Conservation (phyloP, 2,797 vertebrate species). For the Discoglossus pictus region DNA sequence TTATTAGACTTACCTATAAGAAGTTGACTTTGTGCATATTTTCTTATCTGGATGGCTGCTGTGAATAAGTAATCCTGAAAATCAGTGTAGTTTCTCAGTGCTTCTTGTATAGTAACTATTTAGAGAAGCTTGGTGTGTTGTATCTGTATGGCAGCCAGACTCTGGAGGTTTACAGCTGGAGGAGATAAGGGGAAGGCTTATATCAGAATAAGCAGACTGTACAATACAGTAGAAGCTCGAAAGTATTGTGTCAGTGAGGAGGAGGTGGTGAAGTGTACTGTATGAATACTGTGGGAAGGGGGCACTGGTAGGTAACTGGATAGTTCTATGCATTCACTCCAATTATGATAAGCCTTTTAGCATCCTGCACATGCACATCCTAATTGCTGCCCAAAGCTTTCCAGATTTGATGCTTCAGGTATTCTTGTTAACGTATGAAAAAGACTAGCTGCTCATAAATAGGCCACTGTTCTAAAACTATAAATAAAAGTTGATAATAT, state of each 20-base stretch:
- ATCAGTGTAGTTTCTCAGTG: background rate
- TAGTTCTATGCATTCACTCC: no score
- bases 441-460: no score
- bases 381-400: no score
- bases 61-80: background rate
- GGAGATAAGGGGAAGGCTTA: constrained; percentile 40
- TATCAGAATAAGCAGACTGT: constrained; percentile 20
- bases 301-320: no score
- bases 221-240: constrained; percentile 14
- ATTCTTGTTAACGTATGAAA: no score
- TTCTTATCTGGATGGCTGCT: background rate
- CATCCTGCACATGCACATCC: no score
- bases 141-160: constrained; percentile 28
- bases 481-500: no score
- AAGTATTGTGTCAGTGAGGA: constrained; percentile 5
- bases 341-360: no score
- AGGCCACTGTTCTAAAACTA: no score
- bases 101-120: background rate
- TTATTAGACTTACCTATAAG: constrained; percentile 28
- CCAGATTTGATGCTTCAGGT: no score
- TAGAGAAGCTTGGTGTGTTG: constrained; percentile 4
- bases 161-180: constrained; percentile 32
- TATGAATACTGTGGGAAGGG: background rate
- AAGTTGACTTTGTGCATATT: constrained; percentile 13
- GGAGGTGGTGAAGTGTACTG: constrained; percentile 40